Percentiles rank a stretch among this genome's conserved stretches.
Evolutionary conservation across 2,888 invertebrate genomes (phyloP).

Genomic region (Amphipoea lucens): DNA sequence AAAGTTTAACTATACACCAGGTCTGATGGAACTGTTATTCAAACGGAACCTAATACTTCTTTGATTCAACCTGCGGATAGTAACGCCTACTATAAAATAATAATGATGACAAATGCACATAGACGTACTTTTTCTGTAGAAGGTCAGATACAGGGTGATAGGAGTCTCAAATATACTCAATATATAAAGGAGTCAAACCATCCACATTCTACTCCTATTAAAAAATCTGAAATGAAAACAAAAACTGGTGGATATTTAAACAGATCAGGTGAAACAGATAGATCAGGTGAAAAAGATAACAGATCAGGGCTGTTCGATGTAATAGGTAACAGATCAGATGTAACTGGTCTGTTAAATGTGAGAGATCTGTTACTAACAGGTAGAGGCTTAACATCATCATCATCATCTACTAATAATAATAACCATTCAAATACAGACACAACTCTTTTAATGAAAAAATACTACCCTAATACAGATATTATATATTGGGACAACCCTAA

Average conservation of each 20-base stretch:
- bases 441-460: constrained; percentile 1
- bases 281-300: not conserved
- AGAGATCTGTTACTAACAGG: constrained; percentile 2
- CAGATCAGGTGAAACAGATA: not conserved
- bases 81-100: constrained; percentile 4
- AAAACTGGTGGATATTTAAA: not conserved
- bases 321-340: not conserved
- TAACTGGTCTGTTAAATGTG: not conserved
- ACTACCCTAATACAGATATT: constrained; percentile 1
- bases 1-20: constrained; percentile 6
- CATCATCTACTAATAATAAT: not conserved
- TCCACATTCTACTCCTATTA: too few relatives aligned
- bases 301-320: not conserved
- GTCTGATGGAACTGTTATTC: constrained; percentile 8
- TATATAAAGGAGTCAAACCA: not conserved
- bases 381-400: not conserved
- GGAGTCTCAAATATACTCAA: not conserved
- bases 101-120: constrained; percentile 6
- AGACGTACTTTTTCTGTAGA: constrained; percentile 5
- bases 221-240: too few relatives aligned
- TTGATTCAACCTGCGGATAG: constrained; percentile 2
- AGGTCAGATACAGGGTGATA: constrained; percentile 1
- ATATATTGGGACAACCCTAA: constrained; percentile 9
- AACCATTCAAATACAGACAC: not conserved
- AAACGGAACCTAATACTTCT: constrained; percentile 10